phyloP scores from a whole-genome alignment of 92 coral and sea anemone genomes.

The Phenganax subtilis region DNA sequence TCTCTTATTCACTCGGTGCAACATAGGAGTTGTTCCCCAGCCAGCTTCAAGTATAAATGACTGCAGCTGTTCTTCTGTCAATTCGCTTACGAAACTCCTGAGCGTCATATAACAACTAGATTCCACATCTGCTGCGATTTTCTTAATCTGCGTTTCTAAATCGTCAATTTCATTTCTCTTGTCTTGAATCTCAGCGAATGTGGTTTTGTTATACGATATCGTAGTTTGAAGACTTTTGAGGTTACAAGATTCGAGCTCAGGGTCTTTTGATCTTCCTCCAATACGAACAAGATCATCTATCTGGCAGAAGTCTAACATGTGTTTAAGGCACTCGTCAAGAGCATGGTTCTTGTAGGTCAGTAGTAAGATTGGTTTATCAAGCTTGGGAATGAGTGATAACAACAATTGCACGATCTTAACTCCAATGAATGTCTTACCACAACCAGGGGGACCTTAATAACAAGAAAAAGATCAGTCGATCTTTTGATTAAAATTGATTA shows the following conservation, averaged over 20 bases:
- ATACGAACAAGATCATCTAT: constrained; percentile 33
- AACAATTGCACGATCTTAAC: constrained; percentile 14
- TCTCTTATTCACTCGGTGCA: background rate
- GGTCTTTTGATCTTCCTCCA: constrained; percentile 46
- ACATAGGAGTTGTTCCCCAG: background rate
- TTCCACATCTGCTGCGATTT: background rate
- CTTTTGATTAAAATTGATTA: too few relatives aligned
- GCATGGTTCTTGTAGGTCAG: constrained; percentile 49
- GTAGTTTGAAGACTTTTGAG: constrained; percentile 3
- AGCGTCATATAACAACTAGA: background rate
- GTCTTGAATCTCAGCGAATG: constrained; percentile 17
- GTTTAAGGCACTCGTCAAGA: constrained; percentile 39
- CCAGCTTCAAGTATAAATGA: constrained; percentile 15
- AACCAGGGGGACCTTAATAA: constrained; percentile 7
- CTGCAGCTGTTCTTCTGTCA: constrained; percentile 11
- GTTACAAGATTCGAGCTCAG: constrained; percentile 31
- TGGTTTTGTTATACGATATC: background rate
- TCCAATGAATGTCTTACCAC: constrained; percentile 20
- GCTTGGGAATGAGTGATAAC: constrained; percentile 26
- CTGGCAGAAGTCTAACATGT: constrained; percentile 30
- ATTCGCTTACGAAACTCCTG: constrained; percentile 11
- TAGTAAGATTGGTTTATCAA: constrained; percentile 30
- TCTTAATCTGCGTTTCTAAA: background rate
- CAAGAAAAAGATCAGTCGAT: background rate
- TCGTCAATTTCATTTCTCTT: constrained; percentile 9